Conservation (phyloP, 92 coral and sea anemone species). For the Phenganax marumi region DNA sequence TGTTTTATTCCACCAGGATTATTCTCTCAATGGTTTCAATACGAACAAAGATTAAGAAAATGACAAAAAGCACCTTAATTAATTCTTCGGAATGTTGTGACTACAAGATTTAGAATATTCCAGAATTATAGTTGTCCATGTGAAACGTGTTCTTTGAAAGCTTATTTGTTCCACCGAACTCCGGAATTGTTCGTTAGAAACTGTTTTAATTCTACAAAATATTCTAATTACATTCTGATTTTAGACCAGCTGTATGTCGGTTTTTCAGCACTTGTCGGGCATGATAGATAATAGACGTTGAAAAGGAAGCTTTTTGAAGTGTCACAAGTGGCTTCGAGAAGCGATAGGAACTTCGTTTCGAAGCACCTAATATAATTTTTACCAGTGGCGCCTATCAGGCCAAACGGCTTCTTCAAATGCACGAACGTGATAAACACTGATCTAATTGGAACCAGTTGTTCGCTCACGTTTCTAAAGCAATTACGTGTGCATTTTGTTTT, state of each 20-base stretch:
- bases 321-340: constrained; percentile 40
- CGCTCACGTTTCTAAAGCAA: not conserved
- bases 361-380: constrained; percentile 7
- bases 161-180: not conserved
- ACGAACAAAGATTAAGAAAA: no score
- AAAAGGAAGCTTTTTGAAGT: constrained; percentile 29
- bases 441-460: constrained; percentile 33
- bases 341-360: not conserved
- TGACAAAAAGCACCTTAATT: no score
- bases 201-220: constrained; percentile 5
- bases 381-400: constrained; percentile 28
- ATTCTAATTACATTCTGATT: constrained; percentile 26
- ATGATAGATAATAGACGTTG: not conserved
- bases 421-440: constrained; percentile 15
- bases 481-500: no score
- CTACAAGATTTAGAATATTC: no score
- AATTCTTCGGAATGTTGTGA: no score
- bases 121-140: no score
- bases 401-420: constrained; percentile 19
- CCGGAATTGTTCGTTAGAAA: not conserved
- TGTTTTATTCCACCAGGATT: not conserved
- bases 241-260: not conserved
- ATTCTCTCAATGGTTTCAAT: no score
- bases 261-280: constrained; percentile 18
- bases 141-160: no score